Evolutionary conservation across 1,140 invertebrate species (phyloP).

Genomic region (Drosophila setifemur): DNA sequence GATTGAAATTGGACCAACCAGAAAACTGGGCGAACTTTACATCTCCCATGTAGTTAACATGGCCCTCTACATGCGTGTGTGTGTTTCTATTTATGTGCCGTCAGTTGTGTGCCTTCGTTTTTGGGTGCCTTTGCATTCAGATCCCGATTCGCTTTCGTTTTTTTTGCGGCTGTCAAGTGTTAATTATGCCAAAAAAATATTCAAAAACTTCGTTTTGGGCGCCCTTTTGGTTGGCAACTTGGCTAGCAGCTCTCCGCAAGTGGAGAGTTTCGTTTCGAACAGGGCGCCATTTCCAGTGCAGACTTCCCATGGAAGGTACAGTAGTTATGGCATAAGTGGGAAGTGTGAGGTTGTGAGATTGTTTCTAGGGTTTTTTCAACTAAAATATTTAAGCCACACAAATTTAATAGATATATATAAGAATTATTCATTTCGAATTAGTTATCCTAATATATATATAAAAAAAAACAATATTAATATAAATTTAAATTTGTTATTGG

Average conservation of each 20-base stretch:
- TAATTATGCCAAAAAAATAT: neutral
- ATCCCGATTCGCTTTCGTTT: neutral
- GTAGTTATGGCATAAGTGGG: too few species aligned
- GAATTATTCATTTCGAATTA: too few species aligned
- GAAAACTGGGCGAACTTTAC: neutral
- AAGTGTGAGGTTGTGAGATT: too few species aligned
- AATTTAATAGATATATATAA: too few species aligned
- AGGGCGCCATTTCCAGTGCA: neutral
- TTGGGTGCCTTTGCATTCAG: neutral
- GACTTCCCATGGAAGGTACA: neutral
- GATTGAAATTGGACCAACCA: neutral
- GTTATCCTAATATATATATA: too few species aligned
- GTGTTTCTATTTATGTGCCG: neutral
- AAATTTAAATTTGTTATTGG: too few species aligned
- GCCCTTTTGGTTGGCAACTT: neutral
- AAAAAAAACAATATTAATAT: too few species aligned
- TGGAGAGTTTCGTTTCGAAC: neutral
- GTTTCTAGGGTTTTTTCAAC: too few species aligned
- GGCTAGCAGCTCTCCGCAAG: neutral
- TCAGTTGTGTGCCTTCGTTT: neutral
- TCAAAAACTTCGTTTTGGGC: neutral
- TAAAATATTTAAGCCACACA: too few species aligned
- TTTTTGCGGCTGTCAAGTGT: neutral
- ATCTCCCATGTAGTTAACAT: neutral
- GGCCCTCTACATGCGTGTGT: too few species aligned